These are phyloP conservation scores for Sitta europaea DNA, from an alignment of 2,113 vertebrate species.

Conservation along the genomic window DNA sequence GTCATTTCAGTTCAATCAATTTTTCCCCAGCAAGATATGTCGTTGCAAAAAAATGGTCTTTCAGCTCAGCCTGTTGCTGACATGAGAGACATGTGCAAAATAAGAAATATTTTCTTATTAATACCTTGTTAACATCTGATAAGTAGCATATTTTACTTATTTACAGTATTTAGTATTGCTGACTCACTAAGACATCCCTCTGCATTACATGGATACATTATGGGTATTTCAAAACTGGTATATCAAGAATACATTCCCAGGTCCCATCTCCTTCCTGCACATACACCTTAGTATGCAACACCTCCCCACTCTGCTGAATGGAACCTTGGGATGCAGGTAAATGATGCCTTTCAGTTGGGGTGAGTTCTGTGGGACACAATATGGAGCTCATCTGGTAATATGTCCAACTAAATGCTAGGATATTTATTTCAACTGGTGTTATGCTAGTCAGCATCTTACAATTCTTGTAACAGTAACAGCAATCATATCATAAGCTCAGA, in stretches of 20 bases:
- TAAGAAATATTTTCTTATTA: neutral
- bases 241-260: neutral
- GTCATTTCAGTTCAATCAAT: neutral
- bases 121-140: neutral
- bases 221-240: neutral
- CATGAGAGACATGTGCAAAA: neutral
- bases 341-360: neutral
- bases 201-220: neutral
- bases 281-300: neutral
- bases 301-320: neutral
- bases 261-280: neutral
- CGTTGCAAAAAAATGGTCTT: neutral
- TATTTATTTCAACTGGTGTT: neutral
- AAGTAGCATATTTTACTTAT: neutral
- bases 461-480: neutral
- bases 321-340: neutral
- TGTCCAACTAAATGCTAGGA: neutral
- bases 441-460: neutral
- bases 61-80: neutral
- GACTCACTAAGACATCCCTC: neutral
- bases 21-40: neutral
- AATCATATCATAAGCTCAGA: neutral
- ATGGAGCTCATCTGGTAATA: neutral
- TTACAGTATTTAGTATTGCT: neutral
- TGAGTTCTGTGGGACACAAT: neutral